Evolutionary conservation across 2,113 vertebrate species (phyloP).

Genomic region (Leuciscus idus): DNA sequence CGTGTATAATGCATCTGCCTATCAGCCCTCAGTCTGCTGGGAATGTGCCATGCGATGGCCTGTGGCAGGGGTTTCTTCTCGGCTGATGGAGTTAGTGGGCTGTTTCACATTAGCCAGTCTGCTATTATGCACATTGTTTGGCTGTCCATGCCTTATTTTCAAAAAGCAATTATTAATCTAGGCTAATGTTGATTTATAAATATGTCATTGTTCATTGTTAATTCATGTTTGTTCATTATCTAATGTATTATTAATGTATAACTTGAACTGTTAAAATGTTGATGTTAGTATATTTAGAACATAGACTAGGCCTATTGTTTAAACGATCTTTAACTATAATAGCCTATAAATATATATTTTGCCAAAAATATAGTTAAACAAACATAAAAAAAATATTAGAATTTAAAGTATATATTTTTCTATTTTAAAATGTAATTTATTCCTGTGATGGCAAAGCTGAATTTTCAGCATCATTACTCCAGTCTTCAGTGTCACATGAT

Average conservation of each 20-base stretch:
- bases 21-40: constrained; percentile 62
- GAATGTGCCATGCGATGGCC: constrained; percentile 62
- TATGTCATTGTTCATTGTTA: background rate
- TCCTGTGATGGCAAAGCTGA: background rate
- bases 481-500: background rate
- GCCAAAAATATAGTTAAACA: background rate
- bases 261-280: background rate
- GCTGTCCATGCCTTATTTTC: background rate
- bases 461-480: background rate
- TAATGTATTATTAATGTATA: background rate
- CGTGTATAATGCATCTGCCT: constrained; percentile 66
- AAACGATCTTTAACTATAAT: background rate
- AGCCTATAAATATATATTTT: too few species aligned
- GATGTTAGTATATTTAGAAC: background rate
- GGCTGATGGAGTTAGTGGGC: constrained; percentile 36
- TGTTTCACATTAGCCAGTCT: constrained; percentile 40
- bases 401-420: background rate
- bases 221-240: background rate
- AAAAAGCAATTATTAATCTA: background rate
- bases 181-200: background rate
- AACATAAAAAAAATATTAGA: background rate
- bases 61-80: constrained; percentile 47
- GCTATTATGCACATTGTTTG: constrained; percentile 57
- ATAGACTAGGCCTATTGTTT: background rate
- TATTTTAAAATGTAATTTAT: background rate